Evolutionary conservation across 64 coral and sea anemone genomes (phyloP), one percentile per base, ranked within the genome.

Genomic region (Acropora yongei): DNA sequence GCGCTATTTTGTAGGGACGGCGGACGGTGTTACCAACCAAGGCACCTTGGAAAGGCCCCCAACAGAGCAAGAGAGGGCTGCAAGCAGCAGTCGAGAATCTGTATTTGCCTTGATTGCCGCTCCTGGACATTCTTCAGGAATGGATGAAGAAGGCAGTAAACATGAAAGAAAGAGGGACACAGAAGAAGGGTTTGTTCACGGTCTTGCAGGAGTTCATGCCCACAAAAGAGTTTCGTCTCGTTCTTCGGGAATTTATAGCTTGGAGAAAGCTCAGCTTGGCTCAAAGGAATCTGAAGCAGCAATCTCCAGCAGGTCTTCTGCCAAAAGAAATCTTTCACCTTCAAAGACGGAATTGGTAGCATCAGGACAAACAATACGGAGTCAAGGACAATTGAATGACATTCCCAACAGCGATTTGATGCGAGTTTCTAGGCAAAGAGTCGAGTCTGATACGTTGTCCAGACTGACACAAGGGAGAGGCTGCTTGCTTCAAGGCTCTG

Each of bases 21-120:
- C 68, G 7, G 45, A 44, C 71, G 65, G 17, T 71, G 4, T 17
- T 2, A 69, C 3, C 16, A 17, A 68, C 16, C 6, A 19, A 40
- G 44, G 41, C 61, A 61, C 2, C 82, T 71, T 2, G 17, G 30
- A 44, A 18, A 18, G 44, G 43, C 46, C 63, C 19, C 65, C n/a
- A 1, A n/a, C 30, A 5, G 42, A 19, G 45, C 43, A 39, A 4
- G n/a, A 49, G 16, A 71, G 82, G 47, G 65, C 11, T 42, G 44
- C 6, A 44, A 18, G 5, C 2, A 85, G 13, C 49, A 6, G 63
- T 41, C 42, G 45, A 8, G 65, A 48, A 0, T 69, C 66, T 71
- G 63, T 85, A 44, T 85, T 85, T 85, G 82, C 61, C 6, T 45
- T 85, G 42, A 49, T 71, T 49, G 61, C 61, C 66, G 16, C 82